phyloP scores from a whole-genome alignment of 2,797 vertebrate species.

The Scolopax bukidnonensis region DNA sequence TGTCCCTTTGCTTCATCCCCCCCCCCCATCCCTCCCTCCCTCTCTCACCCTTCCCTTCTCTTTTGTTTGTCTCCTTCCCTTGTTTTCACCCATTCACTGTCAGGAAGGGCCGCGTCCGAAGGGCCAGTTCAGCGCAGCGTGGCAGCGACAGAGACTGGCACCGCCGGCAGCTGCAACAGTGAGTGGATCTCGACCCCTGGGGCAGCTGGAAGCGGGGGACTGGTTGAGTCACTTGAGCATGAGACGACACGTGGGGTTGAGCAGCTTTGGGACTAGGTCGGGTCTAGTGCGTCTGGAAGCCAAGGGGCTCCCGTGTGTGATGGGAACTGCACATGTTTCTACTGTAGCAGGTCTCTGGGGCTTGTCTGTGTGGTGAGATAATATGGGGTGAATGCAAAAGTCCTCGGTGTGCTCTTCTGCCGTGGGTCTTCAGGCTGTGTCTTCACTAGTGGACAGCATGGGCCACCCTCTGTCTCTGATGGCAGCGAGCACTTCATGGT shows the following conservation, averaged over 20 bases:
- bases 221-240: conserved; percentile 20
- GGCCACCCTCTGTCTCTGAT: not conserved
- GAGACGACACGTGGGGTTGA: not conserved
- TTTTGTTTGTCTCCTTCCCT: conserved; percentile 69
- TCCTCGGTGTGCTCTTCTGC: not conserved
- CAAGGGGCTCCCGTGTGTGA: not conserved
- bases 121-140: conserved; percentile 75
- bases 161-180: conserved; percentile 78
- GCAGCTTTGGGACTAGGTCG: conserved; percentile 19
- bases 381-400: not conserved
- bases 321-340: not conserved
- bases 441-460: not conserved
- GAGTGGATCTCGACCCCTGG: conserved; percentile 71
- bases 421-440: not conserved
- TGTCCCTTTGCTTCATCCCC: conserved; percentile 63
- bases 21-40: conserved; percentile 61
- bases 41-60: conserved; percentile 66
- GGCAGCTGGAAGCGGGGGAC: conserved; percentile 50
- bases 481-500: rapidly evolving
- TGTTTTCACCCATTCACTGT: conserved; percentile 72
- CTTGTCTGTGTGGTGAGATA: not conserved
- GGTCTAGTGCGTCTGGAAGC: not conserved
- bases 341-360: rapidly evolving
- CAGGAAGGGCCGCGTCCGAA: conserved; percentile 79
- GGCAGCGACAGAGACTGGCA: conserved; percentile 79